phyloP scores from a whole-genome alignment of 23 tunicate species.

The Aplidium turbinatum region DNA sequence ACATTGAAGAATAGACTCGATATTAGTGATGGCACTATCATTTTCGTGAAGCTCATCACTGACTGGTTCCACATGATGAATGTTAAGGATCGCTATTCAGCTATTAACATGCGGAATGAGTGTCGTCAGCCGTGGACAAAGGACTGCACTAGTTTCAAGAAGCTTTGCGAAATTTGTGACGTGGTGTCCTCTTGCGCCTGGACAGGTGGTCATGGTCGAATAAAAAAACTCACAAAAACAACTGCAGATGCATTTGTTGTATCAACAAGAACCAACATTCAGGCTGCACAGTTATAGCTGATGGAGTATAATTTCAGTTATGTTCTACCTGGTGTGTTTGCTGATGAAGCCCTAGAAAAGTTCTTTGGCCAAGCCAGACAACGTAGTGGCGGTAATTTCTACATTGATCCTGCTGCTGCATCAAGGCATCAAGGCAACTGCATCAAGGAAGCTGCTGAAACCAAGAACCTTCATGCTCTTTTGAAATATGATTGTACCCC shows the following conservation, averaged over 20 bases:
- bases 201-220: conserved; percentile 10
- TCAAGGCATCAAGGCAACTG: too few species aligned
- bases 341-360: too few species aligned
- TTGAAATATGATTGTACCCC: too few species aligned
- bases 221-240: conserved; percentile 8
- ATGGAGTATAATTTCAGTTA: too few species aligned
- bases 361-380: too few species aligned
- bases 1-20: not conserved
- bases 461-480: too few species aligned
- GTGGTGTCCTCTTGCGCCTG: conserved; percentile 12
- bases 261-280: conserved; percentile 19
- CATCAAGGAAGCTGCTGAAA: too few species aligned
- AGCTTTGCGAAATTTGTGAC: conserved; percentile 2
- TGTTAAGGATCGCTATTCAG: conserved; percentile 8
- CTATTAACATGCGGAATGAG: conserved; percentile 3
- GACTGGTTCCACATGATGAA: conserved; percentile 11
- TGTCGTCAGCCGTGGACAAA: conserved; percentile 16
- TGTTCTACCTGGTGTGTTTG: too few species aligned
- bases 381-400: too few species aligned
- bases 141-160: conserved; percentile 15
- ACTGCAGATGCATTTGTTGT: conserved; percentile 24
- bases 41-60: conserved; percentile 15
- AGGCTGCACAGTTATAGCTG: too few species aligned
- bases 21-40: conserved; percentile 11
- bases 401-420: too few species aligned